Evolutionary conservation across 2,797 vertebrate species (phyloP).

Genomic region (Rhadinocentrus ornatus): DNA sequence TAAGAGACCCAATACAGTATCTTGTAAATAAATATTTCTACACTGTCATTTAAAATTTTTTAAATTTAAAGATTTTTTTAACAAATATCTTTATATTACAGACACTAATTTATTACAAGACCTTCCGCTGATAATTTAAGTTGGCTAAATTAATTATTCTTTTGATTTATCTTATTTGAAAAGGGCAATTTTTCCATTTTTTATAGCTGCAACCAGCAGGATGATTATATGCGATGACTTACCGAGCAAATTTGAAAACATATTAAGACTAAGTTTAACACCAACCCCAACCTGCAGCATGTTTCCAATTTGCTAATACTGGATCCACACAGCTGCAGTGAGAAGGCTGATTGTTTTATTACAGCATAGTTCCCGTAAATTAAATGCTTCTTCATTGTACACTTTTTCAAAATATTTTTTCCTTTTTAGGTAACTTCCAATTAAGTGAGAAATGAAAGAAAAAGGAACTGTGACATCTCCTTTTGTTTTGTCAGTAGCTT

Average conservation of each 20-base stretch:
- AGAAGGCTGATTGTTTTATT: constrained; percentile 48
- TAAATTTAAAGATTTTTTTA: neutral
- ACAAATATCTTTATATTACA: neutral
- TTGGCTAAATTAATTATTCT: neutral
- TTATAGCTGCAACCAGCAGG: neutral
- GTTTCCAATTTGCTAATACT: neutral
- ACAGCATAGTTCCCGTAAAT: constrained; percentile 34
- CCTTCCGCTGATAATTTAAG: neutral
- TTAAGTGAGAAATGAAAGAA: neutral
- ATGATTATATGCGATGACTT: constrained; percentile 33
- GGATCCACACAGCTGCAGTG: constrained; percentile 16
- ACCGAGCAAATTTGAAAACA: constrained; percentile 14
- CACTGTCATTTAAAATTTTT: too few species aligned
- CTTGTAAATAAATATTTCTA: neutral
- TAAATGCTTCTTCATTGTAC: neutral
- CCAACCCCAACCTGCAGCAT: neutral
- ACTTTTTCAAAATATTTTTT: neutral
- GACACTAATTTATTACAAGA: neutral
- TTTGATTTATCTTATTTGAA: constrained; percentile 9
- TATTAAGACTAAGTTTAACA: constrained; percentile 31
- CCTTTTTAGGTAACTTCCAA: neutral
- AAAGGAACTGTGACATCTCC: neutral
- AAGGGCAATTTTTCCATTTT: neutral
- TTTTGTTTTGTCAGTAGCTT: neutral
- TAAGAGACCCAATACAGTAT: neutral